Percentiles rank a stretch among this genome's conserved stretches.
phyloP scores from a whole-genome alignment of 2,888 invertebrate genomes.

The Hanleya hanleyi region DNA sequence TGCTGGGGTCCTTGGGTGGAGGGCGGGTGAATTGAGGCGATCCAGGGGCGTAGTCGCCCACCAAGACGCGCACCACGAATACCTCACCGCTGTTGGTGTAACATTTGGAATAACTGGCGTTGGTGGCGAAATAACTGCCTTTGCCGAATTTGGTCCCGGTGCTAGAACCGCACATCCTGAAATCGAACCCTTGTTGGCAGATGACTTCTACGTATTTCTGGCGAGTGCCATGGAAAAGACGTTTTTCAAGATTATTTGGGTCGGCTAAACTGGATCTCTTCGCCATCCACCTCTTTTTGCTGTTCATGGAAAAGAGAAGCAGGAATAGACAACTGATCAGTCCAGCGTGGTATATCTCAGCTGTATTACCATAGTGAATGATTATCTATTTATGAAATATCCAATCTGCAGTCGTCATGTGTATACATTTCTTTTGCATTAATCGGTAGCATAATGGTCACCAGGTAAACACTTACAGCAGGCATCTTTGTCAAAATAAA shows the following conservation, averaged over 20 bases:
- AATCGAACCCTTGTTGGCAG: conserved; percentile 61
- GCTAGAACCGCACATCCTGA: conserved; percentile 51
- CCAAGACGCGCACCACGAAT: conserved; percentile 59
- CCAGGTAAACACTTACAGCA: too few relatives aligned
- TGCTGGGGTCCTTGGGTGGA: conserved; percentile 42
- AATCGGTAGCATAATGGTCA: too few relatives aligned
- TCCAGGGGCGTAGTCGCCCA: conserved; percentile 54
- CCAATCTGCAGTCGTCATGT: too few relatives aligned
- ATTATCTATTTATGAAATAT: too few relatives aligned
- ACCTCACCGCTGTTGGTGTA: conserved; percentile 44
- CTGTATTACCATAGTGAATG: too few relatives aligned
- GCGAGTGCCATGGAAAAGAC: conserved; percentile 57
- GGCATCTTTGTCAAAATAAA: too few relatives aligned
- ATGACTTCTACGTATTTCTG: conserved; percentile 47
- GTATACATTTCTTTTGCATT: too few relatives aligned
- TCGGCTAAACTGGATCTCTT: conserved; percentile 30
- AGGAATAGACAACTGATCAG: too few relatives aligned
- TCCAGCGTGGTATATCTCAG: too few relatives aligned
- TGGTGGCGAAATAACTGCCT: conserved; percentile 59
- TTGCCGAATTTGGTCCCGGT: conserved; percentile 53
- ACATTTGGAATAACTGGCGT: conserved; percentile 44
- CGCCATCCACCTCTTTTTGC: conserved; percentile 48
- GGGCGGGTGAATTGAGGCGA: conserved; percentile 48
- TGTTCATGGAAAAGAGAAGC: conserved; percentile 31
- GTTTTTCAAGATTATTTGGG: conserved; percentile 34